phyloP scores from a whole-genome alignment of 2,888 invertebrate species.

The Macrophya annulata region DNA sequence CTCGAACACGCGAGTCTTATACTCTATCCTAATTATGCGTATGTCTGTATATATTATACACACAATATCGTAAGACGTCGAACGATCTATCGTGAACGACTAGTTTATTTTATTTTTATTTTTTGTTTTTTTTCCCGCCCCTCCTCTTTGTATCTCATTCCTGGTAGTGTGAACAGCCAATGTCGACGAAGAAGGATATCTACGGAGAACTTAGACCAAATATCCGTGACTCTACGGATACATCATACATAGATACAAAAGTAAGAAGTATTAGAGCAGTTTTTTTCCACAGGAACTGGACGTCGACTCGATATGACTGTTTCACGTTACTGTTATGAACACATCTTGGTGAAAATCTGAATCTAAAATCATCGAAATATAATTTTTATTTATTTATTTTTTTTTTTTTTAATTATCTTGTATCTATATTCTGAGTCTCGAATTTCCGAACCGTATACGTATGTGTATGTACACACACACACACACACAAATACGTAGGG shows the following conservation, averaged over 20 bases:
- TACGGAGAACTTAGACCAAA: neutral
- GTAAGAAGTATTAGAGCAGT: neutral
- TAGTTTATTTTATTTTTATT: neutral
- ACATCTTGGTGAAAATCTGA: neutral
- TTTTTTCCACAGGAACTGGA: neutral
- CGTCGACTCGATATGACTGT: neutral
- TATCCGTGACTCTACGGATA: neutral
- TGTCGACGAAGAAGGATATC: neutral
- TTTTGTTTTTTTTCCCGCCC: neutral
- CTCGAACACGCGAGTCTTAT: neutral
- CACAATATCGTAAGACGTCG: neutral
- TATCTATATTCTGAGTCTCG: neutral
- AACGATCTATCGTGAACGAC: neutral
- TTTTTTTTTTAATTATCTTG: neutral
- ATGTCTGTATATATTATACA: neutral
- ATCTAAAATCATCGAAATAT: neutral
- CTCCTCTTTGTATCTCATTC: slow-evolving; percentile 5
- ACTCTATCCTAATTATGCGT: neutral
- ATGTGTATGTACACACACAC: neutral
- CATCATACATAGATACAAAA: neutral
- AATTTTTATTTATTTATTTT: too few species aligned
- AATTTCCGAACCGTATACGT: neutral
- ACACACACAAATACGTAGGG: neutral
- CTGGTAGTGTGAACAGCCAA: neutral
- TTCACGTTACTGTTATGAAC: neutral